Percentiles rank a stretch among this genome's conserved stretches.
Evolutionary conservation across 2,888 invertebrate genomes (phyloP).

Genomic region (Ormyrus pomaceus): DNA sequence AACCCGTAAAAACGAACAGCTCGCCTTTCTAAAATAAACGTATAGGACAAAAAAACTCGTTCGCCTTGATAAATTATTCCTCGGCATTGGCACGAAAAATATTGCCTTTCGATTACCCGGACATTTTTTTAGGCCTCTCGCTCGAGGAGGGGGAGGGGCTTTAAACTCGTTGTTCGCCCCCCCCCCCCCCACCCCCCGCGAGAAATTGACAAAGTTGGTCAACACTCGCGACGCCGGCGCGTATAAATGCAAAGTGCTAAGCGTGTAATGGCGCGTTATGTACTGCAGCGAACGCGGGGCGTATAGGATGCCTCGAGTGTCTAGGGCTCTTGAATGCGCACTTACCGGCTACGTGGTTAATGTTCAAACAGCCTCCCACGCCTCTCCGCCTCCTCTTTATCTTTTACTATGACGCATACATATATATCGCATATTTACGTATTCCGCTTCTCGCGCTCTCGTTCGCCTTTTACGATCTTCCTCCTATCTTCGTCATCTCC

Average conservation of each 20-base stretch:
- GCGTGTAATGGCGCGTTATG: neutral
- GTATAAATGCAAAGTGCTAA: neutral
- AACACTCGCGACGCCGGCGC: neutral
- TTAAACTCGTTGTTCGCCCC: no score
- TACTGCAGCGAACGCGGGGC: neutral
- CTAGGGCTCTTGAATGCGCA: conserved; percentile 36
- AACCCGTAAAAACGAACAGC: neutral
- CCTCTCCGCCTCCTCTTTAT: neutral
- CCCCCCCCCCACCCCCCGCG: no score
- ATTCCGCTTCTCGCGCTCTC: neutral
- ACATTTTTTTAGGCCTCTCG: neutral
- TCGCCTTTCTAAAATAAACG: conserved; percentile 8
- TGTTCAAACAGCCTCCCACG: conserved; percentile 18
- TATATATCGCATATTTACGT: no score
- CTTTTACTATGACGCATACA: neutral
- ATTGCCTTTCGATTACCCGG: conserved; percentile 7
- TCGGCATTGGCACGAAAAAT: neutral
- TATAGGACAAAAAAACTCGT: neutral
- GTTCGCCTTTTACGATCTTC: neutral
- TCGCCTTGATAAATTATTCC: no score
- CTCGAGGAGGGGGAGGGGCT: no score
- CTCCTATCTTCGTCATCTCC: neutral
- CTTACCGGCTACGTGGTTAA: conserved; percentile 31
- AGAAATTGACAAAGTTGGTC: conserved; percentile 16
- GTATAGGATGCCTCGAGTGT: conserved; percentile 19